Evolutionary conservation across 2,888 invertebrate species (phyloP).

Genomic region (Drosophila infuscata): DNA sequence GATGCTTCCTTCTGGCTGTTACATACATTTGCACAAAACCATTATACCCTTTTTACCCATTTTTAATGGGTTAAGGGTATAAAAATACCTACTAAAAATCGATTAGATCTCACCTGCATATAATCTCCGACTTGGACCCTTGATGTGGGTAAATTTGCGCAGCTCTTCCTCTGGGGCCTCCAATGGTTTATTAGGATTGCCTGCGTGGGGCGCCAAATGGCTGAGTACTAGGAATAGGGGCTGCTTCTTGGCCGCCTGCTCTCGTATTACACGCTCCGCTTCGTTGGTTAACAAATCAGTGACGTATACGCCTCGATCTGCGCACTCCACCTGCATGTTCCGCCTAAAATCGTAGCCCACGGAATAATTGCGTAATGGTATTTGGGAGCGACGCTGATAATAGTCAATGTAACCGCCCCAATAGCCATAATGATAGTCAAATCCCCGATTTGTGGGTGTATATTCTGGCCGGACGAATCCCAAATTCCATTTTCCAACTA

Average conservation of each 20-base stretch:
- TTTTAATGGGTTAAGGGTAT: no score
- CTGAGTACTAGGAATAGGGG: constrained; percentile 93
- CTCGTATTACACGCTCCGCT: constrained; percentile 87
- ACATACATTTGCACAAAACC: no score
- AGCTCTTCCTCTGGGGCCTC: constrained; percentile 91
- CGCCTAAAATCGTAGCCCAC: constrained; percentile 86
- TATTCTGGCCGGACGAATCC: constrained; percentile 88
- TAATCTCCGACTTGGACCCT: constrained; percentile 88
- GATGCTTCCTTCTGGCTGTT: no score
- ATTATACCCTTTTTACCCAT: no score
- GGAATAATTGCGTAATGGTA: constrained; percentile 72
- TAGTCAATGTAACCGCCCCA: constrained; percentile 94
- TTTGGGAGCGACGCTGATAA: constrained; percentile 87
- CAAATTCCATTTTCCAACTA: constrained; percentile 96
- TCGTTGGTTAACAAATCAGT: constrained; percentile 90
- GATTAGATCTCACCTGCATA: constrained; percentile 88
- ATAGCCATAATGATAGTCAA: constrained; percentile 93
- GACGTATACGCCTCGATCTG: constrained; percentile 87
- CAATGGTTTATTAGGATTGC: constrained; percentile 88
- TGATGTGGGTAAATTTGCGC: constrained; percentile 88
- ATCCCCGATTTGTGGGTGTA: constrained; percentile 91
- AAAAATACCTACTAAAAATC: not conserved
- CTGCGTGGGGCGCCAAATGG: constrained; percentile 93
- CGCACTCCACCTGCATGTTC: constrained; percentile 86
- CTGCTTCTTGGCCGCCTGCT: constrained; percentile 32